Evolutionary conservation across 2,797 vertebrate genomes (phyloP).

Genomic region (Lagocephalus sceleratus): DNA sequence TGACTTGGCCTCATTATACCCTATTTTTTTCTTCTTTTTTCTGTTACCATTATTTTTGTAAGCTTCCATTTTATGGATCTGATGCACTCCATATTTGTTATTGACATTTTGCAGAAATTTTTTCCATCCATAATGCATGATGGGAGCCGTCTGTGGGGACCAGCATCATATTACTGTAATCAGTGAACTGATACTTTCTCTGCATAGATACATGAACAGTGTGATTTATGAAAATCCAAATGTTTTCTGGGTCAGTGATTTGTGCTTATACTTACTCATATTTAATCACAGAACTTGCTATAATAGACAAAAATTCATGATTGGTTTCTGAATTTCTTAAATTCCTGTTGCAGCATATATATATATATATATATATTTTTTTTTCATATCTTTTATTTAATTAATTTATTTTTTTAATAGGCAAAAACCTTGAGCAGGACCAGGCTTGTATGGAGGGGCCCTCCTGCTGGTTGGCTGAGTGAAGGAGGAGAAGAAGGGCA

Average conservation of each 20-base stretch:
- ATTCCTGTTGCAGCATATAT: constrained; percentile 18
- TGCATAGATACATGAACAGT: constrained; percentile 19
- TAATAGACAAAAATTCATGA: no score
- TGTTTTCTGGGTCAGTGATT: constrained; percentile 7
- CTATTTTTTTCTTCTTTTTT: constrained; percentile 26
- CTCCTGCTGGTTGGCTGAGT: no score
- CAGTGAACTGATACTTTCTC: constrained; percentile 22
- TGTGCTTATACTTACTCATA: neutral
- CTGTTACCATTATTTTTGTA: constrained; percentile 31
- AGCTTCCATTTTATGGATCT: neutral
- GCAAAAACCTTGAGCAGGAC: no score
- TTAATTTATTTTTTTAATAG: no score
- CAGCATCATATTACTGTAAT: constrained; percentile 38
- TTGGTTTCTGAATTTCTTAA: constrained; percentile 7
- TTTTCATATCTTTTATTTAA: no score
- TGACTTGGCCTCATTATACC: constrained; percentile 23
- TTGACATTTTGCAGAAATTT: constrained; percentile 44
- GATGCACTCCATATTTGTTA: constrained; percentile 34
- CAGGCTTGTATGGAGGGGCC: no score
- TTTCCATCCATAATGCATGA: constrained; percentile 15
- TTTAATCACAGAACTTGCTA: no score
- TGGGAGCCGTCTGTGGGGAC: constrained; percentile 47
- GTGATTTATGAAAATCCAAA: neutral
- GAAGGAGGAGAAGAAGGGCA: no score
- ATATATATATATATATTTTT: no score